Percentiles rank a stretch among this genome's conserved stretches.
Evolutionary conservation across 2,113 vertebrate genomes (phyloP).

Genomic region (Hipposideros armiger): DNA sequence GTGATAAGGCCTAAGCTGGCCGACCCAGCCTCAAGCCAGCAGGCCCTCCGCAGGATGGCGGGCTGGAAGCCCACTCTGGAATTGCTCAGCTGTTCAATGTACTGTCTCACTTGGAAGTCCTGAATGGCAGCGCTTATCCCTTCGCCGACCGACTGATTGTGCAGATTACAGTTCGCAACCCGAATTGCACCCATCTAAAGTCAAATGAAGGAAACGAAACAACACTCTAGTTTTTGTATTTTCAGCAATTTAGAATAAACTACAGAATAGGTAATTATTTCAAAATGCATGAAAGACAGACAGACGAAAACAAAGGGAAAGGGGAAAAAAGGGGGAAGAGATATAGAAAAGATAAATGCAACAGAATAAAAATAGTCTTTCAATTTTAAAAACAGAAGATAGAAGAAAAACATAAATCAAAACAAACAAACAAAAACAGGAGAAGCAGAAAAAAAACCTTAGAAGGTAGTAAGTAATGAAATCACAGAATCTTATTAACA

Average conservation of each 20-base stretch:
- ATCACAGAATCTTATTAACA: background rate
- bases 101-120: slow-evolving; percentile 95
- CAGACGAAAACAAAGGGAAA: background rate
- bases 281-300: background rate
- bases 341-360: slow-evolving; percentile 13
- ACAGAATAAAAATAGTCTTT: slow-evolving; percentile 5
- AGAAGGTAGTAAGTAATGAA: background rate
- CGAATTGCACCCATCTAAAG: slow-evolving; percentile 93
- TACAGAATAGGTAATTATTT: background rate
- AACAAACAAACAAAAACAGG: background rate
- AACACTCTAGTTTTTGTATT: background rate
- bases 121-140: slow-evolving; percentile 96
- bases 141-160: slow-evolving; percentile 97
- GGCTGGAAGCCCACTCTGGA: slow-evolving; percentile 90
- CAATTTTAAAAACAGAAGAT: background rate
- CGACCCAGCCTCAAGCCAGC: slow-evolving; percentile 98
- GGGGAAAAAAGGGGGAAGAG: background rate
- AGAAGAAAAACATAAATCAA: background rate
- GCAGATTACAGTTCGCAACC: slow-evolving; percentile 97
- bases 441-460: background rate
- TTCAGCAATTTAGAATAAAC: slow-evolving; percentile 47
- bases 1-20: slow-evolving; percentile 96
- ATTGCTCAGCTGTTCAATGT: slow-evolving; percentile 93
- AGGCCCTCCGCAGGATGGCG: slow-evolving; percentile 92
- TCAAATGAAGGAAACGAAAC: slow-evolving; percentile 2